Evolutionary conservation across 2,888 invertebrate species (phyloP), one percentile per base, ranked within the genome.

Genomic region (Galeruca laticollis): DNA sequence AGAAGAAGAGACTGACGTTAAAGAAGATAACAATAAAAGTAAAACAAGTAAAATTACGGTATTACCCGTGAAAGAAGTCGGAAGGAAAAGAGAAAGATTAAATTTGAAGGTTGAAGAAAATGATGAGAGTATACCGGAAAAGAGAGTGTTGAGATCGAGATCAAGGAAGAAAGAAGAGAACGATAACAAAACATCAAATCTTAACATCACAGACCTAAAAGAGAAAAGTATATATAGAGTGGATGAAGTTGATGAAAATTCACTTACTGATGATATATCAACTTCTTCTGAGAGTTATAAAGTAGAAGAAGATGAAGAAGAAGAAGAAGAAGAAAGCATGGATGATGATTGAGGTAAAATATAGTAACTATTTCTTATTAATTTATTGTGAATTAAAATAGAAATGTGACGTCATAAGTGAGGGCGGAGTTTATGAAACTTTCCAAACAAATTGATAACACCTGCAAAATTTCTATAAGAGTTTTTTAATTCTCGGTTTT

Each of bases 91-190:
- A 26, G 6, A 2, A 15, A 26, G 21, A 26, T 13, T 20, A 21
- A 40, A 59, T 33, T 8, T 35, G 37, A 43, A 13, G 57, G 8
- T 43, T 15, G 33, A 31, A 8, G 40, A 26, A 18, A 15, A 26
- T 11, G 37, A 37, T 13, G 37, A 59, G 5, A 31, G 9, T 13
- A 8, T 51, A 21, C 15, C 35, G 5, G 8, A 13, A 9, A 57
- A 15, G n/a, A 35, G 59, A 51, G 57, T 52, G 9, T 51, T 66
- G 33, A 66, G 66, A 9, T 43, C 54, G 1, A 59, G 59, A 13
- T 20, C 35, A 2, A 66, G 26, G 18, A 66, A 57, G 21, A 51
- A 49, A n/a, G 51, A 20, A n/a, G 57, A 57, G 8, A 37, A 40
- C 37, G 37, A 54, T 15, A 2, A 15, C 9, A 15, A 15, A 15